phyloP scores from a whole-genome alignment of 2,113 vertebrate genomes.

The Harpagus bidentatus region DNA sequence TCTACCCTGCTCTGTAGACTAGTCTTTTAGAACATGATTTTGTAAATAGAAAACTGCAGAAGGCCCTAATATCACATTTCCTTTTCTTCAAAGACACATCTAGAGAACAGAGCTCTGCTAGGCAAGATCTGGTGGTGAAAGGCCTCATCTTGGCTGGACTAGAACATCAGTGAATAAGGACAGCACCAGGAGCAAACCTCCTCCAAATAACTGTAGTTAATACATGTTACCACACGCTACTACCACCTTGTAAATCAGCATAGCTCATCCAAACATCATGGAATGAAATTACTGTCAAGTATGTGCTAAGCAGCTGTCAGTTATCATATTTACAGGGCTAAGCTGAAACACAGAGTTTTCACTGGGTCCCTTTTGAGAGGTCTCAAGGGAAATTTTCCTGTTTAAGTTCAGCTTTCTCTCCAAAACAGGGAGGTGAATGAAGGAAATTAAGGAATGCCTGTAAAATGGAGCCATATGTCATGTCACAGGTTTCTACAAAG shows the following conservation, averaged over 20 bases:
- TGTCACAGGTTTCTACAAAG: not conserved
- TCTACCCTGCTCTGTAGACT: not conserved
- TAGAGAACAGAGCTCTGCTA: not conserved
- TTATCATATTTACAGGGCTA: not conserved
- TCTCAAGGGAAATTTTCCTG: not conserved
- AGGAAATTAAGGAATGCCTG: not conserved
- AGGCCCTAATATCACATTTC: not conserved
- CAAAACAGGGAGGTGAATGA: not conserved
- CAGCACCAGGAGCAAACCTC: not conserved
- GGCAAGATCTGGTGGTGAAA: not conserved
- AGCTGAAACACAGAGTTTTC: not conserved
- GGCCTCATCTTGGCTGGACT: not conserved
- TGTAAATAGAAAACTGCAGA: not conserved
- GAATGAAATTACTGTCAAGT: not conserved
- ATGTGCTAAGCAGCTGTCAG: not conserved
- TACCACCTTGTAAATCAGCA: not conserved
- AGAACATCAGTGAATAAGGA: not conserved
- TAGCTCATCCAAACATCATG: not conserved
- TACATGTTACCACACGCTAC: not conserved
- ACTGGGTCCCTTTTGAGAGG: not conserved
- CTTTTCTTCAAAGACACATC: not conserved
- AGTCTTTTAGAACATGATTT: not conserved
- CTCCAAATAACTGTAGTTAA: not conserved
- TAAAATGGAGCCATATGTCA: not conserved
- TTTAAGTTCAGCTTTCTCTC: not conserved